Evolutionary conservation across 2,797 vertebrate genomes (phyloP), one percentile per base, ranked within the genome.

Genomic region (Bufotes viridis): DNA sequence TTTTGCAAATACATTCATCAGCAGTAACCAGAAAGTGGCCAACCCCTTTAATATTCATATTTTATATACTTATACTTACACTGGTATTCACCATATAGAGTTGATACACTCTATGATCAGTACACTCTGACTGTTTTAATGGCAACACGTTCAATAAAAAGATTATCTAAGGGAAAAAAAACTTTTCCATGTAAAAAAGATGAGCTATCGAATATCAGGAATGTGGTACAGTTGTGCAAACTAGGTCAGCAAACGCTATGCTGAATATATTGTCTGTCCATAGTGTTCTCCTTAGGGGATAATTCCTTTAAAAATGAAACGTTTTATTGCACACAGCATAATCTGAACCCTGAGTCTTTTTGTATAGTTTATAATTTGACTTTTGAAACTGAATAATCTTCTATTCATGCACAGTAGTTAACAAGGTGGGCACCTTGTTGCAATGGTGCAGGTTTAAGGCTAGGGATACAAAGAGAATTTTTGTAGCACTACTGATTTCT

Each of bases 201-300:
- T 13, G 13, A 65, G 13, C 63, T 57, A 82, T 53, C 69, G n/a
- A 69, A 82, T 69, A 82, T 69, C 53, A 82, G 34, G 79, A 24
- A 82, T 67, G 17, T 69, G 63, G 14, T 26, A 29, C n/a, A 34
- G 29, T 20, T 74, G 55, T 24, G 69, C 55, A 75, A 84, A 84
- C 65, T 83, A 72, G 81, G 81, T 83, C 81, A 83, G 29, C 13
- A 74, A 84, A 53, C 60, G n/a, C 82, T 24, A 72, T 22, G 58
- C 67, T 84, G 69, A 84, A 84, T 84, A 61, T 49, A 84, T 84
- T 75, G 69, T 84, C 51, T 75, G 15, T 34, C 57, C 70, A 84
- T 84, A 61, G 29, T 51, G 42, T 60, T 84, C 22, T 74, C 67
- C 70, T 18, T 57, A n/a, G 82, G 70, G 55, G 18, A 14, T 72